A percentile compares a stretch with the other conserved stretches of the same genome.
These are phyloP conservation scores for Leptothorax acervorum DNA, from an alignment of 2,888 invertebrate species.

Conservation along the genomic window DNA sequence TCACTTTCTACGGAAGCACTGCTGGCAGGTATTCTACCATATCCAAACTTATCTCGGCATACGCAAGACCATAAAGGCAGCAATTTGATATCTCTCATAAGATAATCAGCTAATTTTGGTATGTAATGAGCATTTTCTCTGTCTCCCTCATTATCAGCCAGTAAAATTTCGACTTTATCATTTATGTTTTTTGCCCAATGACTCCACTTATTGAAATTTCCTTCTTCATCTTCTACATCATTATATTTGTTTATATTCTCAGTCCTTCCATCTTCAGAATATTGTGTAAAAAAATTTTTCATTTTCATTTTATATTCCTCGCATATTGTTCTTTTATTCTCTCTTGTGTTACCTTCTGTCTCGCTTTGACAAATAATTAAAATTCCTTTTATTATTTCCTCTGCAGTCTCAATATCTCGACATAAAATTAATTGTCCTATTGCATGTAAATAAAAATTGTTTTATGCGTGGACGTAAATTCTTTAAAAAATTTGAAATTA, in stretches of 20 bases:
- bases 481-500: background rate
- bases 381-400: background rate
- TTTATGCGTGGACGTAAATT: background rate
- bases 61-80: constrained; percentile 6
- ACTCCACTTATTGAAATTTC: background rate
- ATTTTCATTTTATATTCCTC: constrained; percentile 26
- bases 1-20: constrained; percentile 2
- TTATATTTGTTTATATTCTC: background rate
- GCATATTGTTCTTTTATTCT: background rate
- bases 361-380: constrained; percentile 2
- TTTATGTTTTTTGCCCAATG: background rate
- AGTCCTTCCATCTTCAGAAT: background rate
- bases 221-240: background rate
- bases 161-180: background rate
- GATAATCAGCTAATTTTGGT: background rate
- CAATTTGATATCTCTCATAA: background rate
- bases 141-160: background rate
- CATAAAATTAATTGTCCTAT: constrained; percentile 14
- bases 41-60: constrained; percentile 12
- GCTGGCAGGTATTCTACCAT: background rate
- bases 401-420: background rate
- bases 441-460: background rate
- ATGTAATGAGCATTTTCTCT: constrained; percentile 7
- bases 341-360: background rate
- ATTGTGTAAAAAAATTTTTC: background rate